Evolutionary conservation across 2,797 vertebrate genomes (phyloP), one percentile per base, ranked within the genome.

Genomic region (Phrynocephalus vlangalii): DNA sequence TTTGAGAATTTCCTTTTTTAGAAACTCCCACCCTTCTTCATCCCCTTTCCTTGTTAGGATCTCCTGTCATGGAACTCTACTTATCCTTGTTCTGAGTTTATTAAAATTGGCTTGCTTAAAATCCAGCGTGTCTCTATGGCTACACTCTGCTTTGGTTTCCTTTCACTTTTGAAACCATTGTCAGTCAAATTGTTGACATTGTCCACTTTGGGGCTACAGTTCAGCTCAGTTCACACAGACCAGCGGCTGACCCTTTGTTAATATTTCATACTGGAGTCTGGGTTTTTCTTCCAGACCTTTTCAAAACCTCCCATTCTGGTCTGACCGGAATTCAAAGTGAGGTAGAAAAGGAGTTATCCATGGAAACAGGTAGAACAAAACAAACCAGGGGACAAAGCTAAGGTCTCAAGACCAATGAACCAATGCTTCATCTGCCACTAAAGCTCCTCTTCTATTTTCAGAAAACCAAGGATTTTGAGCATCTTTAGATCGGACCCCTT

Each of bases 281-380:
- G 15, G 68, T 44, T 67, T 76, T 94, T 94, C 94, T 94, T 92
- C 89, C 92, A 94, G 20, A 66, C 72, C 89, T 91, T 94, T 92
- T 92, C 88, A 94, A 85, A 56, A 70, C 84, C 92, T 88, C 78
- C 90, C 91, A 88, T 90, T 92, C 72, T 90, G 86, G 75, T 79
- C 70, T 78, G 75, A 87, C 60, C 82, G 91, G 93, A 93, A 94
- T 94, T 94, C 87, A 88, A 82, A 2, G 4, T 75, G 75, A 92
- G 79, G 84, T 90, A 91, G 93, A 92, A 86, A 90, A 78, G 66
- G 82, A 87, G 80, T 93, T 95, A 92, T 93, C 94, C 94, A 94
- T 94, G 94, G 95, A 92, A 96, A 95, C 94, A 92, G 85, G 91
- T 90, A 71, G 82, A 88, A 78, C 86, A 89, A 94, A 95, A 93